A percentile compares a stretch with the other conserved stretches of the same genome.
phyloP scores from a whole-genome alignment of 1,140 invertebrate species.

The Thaumatotibia leucotreta region DNA sequence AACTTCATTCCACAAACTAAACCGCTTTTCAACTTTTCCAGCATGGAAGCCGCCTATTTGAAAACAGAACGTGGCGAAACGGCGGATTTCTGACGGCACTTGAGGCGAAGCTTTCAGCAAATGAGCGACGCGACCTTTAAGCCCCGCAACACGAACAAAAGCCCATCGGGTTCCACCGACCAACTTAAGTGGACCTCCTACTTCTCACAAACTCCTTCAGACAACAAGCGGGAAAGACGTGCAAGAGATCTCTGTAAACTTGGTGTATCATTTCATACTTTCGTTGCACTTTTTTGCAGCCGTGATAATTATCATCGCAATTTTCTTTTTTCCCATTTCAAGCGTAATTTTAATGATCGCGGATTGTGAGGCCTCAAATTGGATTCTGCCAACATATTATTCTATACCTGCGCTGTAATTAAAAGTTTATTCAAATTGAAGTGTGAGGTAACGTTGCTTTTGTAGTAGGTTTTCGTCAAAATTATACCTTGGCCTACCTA shows the following conservation, averaged over 20 bases:
- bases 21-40: not conserved
- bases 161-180: slow-evolving; percentile 26
- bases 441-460: not conserved
- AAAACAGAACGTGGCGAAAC: not conserved
- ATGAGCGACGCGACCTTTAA: slow-evolving; percentile 36
- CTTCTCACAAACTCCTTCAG: slow-evolving; percentile 10
- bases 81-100: slow-evolving; percentile 28
- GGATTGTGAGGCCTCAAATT: not conserved
- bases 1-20: not conserved
- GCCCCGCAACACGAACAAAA: slow-evolving; percentile 29
- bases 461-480: not conserved
- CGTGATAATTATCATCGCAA: slow-evolving; percentile 11
- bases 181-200: slow-evolving; percentile 18
- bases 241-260: slow-evolving; percentile 21
- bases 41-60: not conserved
- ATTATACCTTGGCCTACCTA: too few species aligned
- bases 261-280: slow-evolving; percentile 16
- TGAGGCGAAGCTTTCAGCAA: slow-evolving; percentile 44
- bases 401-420: not conserved
- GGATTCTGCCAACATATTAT: not conserved
- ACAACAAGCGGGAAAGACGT: slow-evolving; percentile 19
- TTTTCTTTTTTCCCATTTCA: not conserved
- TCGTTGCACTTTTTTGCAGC: slow-evolving; percentile 30
- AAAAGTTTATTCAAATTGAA: slow-evolving; percentile 11
- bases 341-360: slow-evolving; percentile 2